Evolutionary conservation across 2,888 invertebrate species (phyloP).

Genomic region (Harpalus rubripes): DNA sequence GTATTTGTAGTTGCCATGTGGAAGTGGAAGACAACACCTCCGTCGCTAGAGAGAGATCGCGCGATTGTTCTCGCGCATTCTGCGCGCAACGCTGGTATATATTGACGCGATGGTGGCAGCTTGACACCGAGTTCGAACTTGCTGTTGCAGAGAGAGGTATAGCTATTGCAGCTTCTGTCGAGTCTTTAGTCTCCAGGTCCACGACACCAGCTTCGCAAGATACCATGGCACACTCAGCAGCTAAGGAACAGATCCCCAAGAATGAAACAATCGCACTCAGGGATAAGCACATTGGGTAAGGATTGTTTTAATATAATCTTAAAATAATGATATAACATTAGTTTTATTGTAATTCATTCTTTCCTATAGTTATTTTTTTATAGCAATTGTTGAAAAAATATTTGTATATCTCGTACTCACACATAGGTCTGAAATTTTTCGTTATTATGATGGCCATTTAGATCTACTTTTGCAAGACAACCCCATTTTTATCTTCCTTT

Average conservation of each 20-base stretch:
- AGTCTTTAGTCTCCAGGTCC: neutral
- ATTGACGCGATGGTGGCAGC: neutral
- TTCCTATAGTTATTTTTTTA: neutral
- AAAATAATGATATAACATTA: no score
- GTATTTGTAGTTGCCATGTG: neutral
- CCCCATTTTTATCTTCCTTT: neutral
- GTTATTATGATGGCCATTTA: no score
- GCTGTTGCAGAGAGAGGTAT: neutral
- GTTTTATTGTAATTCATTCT: neutral
- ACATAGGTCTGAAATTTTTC: no score
- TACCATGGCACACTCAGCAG: constrained; percentile 14
- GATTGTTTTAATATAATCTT: neutral
- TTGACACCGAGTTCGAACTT: neutral
- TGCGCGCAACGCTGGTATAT: constrained; percentile 11
- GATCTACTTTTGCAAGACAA: no score
- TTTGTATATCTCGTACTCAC: no score
- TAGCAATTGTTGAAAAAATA: no score
- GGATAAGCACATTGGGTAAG: constrained; percentile 89
- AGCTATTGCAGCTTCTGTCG: neutral
- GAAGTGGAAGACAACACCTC: neutral
- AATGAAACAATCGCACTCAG: constrained; percentile 89
- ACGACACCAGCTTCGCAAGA: neutral
- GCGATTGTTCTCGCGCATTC: constrained; percentile 9
- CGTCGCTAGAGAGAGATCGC: neutral
- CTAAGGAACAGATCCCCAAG: constrained; percentile 86